Evolutionary conservation across 2,113 vertebrate species (phyloP).

Genomic region (Poicephalus gulielmi): DNA sequence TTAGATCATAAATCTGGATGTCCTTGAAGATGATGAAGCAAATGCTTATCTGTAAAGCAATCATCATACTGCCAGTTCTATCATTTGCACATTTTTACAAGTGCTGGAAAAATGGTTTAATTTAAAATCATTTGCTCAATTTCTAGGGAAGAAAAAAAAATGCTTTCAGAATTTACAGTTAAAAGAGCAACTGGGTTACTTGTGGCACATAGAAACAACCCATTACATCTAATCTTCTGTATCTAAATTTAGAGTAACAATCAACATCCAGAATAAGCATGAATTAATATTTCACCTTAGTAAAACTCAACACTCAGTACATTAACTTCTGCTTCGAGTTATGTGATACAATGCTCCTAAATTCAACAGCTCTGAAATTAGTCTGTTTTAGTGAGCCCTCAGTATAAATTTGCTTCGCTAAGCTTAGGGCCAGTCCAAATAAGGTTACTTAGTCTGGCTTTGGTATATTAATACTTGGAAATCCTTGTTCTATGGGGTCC

Average conservation of each 20-base stretch:
- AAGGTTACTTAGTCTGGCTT: neutral
- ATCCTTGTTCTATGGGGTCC: neutral
- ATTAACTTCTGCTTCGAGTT: neutral
- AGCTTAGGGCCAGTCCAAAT: neutral
- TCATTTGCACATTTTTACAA: slow-evolving; percentile 87
- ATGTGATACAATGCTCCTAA: neutral
- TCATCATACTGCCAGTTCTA: slow-evolving; percentile 87
- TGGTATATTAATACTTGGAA: neutral
- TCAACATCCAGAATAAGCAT: slow-evolving; percentile 1
- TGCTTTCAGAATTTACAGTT: slow-evolving; percentile 20
- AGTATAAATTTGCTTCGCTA: neutral
- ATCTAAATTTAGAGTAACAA: neutral
- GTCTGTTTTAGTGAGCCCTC: neutral
- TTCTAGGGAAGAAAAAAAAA: slow-evolving; percentile 42
- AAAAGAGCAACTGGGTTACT: slow-evolving; percentile 26
- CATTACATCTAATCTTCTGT: neutral
- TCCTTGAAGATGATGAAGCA: slow-evolving; percentile 92
- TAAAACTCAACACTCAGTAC: neutral
- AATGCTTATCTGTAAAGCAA: slow-evolving; percentile 89
- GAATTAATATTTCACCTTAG: slow-evolving; percentile 3
- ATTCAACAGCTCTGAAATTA: slow-evolving; percentile 1
- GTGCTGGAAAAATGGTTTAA: slow-evolving; percentile 76
- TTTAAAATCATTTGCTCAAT: slow-evolving; percentile 67
- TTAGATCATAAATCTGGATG: slow-evolving; percentile 90
- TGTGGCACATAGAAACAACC: neutral